Base-by-base conservation (phyloP, 1,140 invertebrate genomes). In the Babylonia areolata region DNA sequence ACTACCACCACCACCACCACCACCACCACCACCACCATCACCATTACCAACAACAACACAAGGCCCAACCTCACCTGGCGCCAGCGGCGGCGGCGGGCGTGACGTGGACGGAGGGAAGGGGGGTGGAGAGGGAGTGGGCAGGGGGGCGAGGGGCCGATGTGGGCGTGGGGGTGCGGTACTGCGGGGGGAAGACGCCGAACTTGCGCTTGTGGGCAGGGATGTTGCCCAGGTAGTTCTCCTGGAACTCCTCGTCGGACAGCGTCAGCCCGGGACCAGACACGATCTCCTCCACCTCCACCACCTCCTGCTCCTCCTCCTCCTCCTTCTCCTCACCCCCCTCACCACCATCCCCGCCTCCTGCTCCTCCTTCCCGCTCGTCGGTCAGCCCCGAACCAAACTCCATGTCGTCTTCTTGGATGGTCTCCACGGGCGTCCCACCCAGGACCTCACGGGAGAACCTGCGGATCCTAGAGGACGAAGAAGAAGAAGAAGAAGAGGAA, bases 221-320 rank as follows among this genome's bases (percentile, higher is more conserved):
- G 69, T 87, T 87, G 17, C 86, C 86, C 77, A 87, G 83, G 78
- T 87, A 87, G 39, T 80, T 64, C 78, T 87, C 86, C 51, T 87
- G 77, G 39, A 87, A 85, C 58, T 87, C 86, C 58, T 87, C 86
- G 64, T 87, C 86, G 0, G 83, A 85, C 39, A 87, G 39, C 20
- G 64, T 69, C 35, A 82, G 35, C 31, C 37, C 82, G 37, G 69
- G 23, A 15, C 64, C 82, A 12, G 46, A 5, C 39, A 46, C 39
- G 37, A 46, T 23, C n/a, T 54, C 39, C 37, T 73, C 73, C 11
- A 51, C 31, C 40, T 40, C 73, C 2, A 40, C 1, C 31, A 58
- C 84, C 1, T 58, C 77, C 3, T 12, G 39, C 35, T 15, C 28
- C 3, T 33, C 33, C 28, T 46, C 69, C 0, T 31, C 69, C 3